Evolutionary conservation across 2,113 vertebrate species (phyloP).

Genomic region (Phoxinus phoxinus): DNA sequence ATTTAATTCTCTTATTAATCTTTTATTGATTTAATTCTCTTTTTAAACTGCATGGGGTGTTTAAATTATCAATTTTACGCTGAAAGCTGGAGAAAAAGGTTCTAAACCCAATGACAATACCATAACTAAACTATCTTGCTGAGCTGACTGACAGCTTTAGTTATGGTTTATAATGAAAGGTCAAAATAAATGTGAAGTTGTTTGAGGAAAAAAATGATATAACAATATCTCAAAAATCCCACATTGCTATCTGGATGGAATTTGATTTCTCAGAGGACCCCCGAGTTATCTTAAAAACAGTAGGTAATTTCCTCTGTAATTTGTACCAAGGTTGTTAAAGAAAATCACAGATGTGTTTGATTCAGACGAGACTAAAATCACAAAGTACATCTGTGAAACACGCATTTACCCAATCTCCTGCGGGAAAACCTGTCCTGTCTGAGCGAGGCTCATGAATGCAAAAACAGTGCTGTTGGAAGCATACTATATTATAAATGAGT

Average conservation of each 20-base stretch:
- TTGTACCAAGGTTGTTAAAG: not conserved
- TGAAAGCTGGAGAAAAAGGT: not conserved
- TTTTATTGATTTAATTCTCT: slow-evolving; percentile 1
- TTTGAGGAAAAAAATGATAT: not conserved
- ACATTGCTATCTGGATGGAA: not conserved
- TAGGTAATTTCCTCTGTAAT: slow-evolving; percentile 17
- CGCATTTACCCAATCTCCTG: slow-evolving; percentile 1
- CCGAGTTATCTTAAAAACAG: not conserved
- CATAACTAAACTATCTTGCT: not conserved
- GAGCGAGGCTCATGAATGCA: not conserved
- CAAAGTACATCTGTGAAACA: slow-evolving; percentile 8
- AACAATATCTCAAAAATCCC: not conserved
- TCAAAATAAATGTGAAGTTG: slow-evolving; percentile 1
- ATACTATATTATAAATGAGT: not conserved
- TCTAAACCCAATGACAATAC: not conserved
- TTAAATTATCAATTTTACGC: not conserved
- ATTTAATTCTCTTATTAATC: not conserved
- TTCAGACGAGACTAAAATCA: slow-evolving; percentile 13
- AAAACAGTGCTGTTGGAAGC: not conserved
- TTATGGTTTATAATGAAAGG: slow-evolving; percentile 15
- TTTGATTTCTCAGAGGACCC: slow-evolving; percentile 7
- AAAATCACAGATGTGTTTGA: slow-evolving; percentile 14
- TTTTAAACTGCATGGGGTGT: not conserved
- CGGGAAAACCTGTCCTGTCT: slow-evolving; percentile 4
- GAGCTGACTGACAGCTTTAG: slow-evolving; percentile 21